A percentile compares a stretch with the other conserved stretches of the same genome.
Evolutionary conservation across 2,113 vertebrate genomes (phyloP).

Genomic region (Gopherus evgoodei): DNA sequence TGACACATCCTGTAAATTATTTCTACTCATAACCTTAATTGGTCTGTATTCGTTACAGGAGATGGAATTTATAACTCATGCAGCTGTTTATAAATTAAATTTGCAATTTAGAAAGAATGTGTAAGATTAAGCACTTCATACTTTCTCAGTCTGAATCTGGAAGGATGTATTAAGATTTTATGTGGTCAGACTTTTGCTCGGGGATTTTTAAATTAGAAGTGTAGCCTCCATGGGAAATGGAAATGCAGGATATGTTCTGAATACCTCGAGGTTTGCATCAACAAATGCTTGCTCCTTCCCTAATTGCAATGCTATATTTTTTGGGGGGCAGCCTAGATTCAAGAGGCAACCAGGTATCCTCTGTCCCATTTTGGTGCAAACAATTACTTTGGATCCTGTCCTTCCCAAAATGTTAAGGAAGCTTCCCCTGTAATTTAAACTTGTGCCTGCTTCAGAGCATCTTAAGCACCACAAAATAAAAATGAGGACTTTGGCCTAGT

Average conservation of each 20-base stretch:
- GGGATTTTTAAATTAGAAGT: not conserved
- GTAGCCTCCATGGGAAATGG: not conserved
- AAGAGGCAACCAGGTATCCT: not conserved
- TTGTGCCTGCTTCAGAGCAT: not conserved
- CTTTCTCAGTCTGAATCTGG: not conserved
- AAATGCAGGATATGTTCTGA: not conserved
- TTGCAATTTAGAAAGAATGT: conserved; percentile 55
- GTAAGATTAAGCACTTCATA: conserved; percentile 51
- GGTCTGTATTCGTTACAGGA: conserved; percentile 55
- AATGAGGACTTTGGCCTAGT: not conserved
- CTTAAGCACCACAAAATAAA: not conserved
- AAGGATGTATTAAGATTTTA: not conserved
- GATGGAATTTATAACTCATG: conserved; percentile 48
- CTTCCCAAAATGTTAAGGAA: not conserved
- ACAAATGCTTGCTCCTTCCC: not conserved
- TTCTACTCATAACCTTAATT: conserved; percentile 66
- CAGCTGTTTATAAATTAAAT: conserved; percentile 52
- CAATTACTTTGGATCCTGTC: not conserved
- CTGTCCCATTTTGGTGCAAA: not conserved
- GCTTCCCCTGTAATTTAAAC: not conserved
- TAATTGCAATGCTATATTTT: no score
- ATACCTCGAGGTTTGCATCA: not conserved
- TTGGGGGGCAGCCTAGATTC: not conserved
- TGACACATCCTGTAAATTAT: conserved; percentile 66
- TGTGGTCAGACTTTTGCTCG: not conserved